phyloP scores from a whole-genome alignment of 2,888 invertebrate genomes.

The Lissonota sp. region DNA sequence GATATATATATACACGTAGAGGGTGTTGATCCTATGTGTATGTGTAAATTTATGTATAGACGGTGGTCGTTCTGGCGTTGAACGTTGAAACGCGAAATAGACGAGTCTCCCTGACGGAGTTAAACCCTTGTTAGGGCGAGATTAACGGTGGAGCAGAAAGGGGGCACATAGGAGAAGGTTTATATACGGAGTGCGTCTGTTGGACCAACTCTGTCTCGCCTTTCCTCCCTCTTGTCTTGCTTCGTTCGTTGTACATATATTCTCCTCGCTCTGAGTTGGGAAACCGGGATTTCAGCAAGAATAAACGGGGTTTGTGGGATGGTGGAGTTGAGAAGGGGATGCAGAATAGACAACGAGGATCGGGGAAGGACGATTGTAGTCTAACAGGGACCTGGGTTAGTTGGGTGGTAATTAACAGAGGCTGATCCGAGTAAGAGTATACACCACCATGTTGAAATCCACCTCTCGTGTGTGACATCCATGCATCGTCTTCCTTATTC shows the following conservation, averaged over 20 bases:
- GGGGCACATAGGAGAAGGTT: conserved; percentile 12
- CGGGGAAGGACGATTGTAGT: conserved; percentile 51
- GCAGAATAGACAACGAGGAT: not conserved
- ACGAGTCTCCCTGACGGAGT: conserved; percentile 68
- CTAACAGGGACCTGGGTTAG: conserved; percentile 60
- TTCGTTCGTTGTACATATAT: not conserved
- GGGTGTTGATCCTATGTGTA: not conserved
- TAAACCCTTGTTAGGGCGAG: conserved; percentile 77
- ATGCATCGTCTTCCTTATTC: conserved; percentile 34
- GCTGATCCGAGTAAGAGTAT: conserved; percentile 32
- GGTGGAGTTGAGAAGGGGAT: not conserved
- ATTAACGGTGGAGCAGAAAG: conserved; percentile 72
- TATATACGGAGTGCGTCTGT: conserved; percentile 6
- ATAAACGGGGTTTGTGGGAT: not conserved
- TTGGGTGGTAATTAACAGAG: conserved; percentile 69
- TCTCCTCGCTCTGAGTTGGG: conserved; percentile 22
- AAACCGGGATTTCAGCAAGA: conserved; percentile 12
- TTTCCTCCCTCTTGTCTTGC: not conserved
- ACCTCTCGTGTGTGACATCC: conserved; percentile 8
- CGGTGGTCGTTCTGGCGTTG: conserved; percentile 37
- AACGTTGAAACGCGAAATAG: conserved; percentile 58
- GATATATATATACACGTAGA: not conserved
- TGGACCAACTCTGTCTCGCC: conserved; percentile 27
- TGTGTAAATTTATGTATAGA: conserved; percentile 9
- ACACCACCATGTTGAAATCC: conserved; percentile 33